Evolutionary conservation across 2,113 vertebrate species (phyloP).

Genomic region (Oriolus oriolus): DNA sequence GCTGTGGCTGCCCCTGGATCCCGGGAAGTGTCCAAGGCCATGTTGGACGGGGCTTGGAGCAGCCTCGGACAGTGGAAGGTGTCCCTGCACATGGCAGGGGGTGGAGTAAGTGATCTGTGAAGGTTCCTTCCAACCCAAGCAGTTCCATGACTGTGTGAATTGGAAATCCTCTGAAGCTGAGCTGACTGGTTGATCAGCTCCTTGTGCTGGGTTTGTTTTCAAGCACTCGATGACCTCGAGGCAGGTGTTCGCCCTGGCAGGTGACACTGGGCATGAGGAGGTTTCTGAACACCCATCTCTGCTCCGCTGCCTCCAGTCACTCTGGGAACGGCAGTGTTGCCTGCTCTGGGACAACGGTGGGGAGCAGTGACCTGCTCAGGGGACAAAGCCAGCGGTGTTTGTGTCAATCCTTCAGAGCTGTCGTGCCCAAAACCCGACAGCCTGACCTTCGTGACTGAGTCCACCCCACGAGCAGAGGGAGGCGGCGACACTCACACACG

Average conservation of each 20-base stretch:
- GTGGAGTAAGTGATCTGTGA: too few relatives aligned
- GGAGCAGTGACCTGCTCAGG: neutral
- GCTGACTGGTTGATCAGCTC: rapidly evolving
- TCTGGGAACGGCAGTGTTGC: rapidly evolving
- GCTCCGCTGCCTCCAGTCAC: neutral
- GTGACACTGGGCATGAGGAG: rapidly evolving
- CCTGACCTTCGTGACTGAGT: rapidly evolving
- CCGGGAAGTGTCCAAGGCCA: neutral
- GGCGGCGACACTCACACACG: rapidly evolving
- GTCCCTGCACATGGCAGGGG: neutral
- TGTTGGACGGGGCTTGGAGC: rapidly evolving
- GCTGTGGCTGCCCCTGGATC: neutral
- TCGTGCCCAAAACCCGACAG: rapidly evolving
- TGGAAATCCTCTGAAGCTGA: neutral
- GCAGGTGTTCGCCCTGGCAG: neutral
- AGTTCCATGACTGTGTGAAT: neutral
- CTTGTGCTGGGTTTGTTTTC: neutral
- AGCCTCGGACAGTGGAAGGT: rapidly evolving
- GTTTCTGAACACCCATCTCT: rapidly evolving
- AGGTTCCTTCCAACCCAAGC: neutral
- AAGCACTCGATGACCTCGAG: rapidly evolving
- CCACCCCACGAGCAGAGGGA: rapidly evolving
- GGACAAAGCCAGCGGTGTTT: neutral
- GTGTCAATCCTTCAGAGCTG: neutral
- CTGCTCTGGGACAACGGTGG: neutral